Conservation (phyloP, 2,888 invertebrate genomes). For the Cheiracanthium punctorium region DNA sequence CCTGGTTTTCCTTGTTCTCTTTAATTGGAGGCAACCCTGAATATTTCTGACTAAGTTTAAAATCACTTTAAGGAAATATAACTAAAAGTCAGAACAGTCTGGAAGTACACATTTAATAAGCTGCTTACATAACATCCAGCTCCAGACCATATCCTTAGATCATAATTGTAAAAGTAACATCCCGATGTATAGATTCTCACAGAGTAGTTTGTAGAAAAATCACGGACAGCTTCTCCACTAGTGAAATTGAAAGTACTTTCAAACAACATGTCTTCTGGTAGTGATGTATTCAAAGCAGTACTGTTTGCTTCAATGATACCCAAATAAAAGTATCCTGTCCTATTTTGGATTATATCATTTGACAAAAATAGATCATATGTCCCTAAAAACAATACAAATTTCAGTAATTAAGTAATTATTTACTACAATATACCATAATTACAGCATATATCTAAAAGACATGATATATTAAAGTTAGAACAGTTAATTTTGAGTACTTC, state of each 20-base stretch:
- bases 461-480: no score
- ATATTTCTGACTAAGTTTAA: no score
- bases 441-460: no score
- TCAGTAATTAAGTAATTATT: no score
- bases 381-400: conserved; percentile 21
- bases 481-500: no score
- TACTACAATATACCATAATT: no score
- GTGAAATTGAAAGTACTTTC: conserved; percentile 72
- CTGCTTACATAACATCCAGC: conserved; percentile 74
- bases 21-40: no score
- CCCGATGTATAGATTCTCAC: conserved; percentile 75
- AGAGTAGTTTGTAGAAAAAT: conserved; percentile 75
- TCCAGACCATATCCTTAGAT: conserved; percentile 73
- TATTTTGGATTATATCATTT: conserved; percentile 72
- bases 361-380: conserved; percentile 72
- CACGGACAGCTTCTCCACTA: conserved; percentile 72
- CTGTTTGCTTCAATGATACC: conserved; percentile 74
- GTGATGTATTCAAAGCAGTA: conserved; percentile 71
- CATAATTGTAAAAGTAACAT: conserved; percentile 75
- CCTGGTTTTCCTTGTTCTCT: no score
- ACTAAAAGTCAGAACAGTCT: no score
- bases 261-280: conserved; percentile 72
- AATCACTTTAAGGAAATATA: no score
- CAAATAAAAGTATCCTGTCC: conserved; percentile 75
- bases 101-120: no score